Evolutionary conservation across 2,113 vertebrate species (phyloP).

Genomic region (Diglossa brunneiventris): DNA sequence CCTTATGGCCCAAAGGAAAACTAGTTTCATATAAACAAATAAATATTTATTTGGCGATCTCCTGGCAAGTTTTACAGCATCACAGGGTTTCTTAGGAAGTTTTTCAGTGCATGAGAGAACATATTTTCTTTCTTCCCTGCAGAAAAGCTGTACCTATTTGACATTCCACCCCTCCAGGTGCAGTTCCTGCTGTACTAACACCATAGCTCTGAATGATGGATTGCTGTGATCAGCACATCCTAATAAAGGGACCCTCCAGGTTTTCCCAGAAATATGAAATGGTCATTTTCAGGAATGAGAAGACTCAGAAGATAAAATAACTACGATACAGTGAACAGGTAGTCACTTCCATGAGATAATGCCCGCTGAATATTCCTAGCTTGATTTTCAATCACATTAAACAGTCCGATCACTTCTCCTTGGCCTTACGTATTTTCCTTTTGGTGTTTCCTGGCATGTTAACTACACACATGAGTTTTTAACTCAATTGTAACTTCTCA

Average conservation of each 20-base stretch:
- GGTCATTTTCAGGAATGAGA: background rate
- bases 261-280: background rate
- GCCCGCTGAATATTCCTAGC: background rate
- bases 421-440: background rate
- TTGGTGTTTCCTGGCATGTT: background rate
- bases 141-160: background rate
- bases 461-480: background rate
- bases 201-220: background rate
- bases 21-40: background rate
- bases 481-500: background rate
- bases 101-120: background rate
- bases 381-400: background rate
- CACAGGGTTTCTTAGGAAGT: background rate
- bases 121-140: background rate
- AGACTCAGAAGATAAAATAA: background rate
- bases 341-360: background rate
- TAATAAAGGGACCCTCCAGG: background rate
- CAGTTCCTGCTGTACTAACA: background rate
- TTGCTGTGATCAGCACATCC: background rate
- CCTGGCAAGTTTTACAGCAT: background rate
- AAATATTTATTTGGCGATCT: background rate
- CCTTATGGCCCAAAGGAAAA: background rate
- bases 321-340: background rate
- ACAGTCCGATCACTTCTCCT: accelerated
- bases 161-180: background rate